Evolutionary conservation across 2,113 vertebrate genomes (phyloP), one percentile per base, ranked within the genome.

Genomic region (Astur gentilis): DNA sequence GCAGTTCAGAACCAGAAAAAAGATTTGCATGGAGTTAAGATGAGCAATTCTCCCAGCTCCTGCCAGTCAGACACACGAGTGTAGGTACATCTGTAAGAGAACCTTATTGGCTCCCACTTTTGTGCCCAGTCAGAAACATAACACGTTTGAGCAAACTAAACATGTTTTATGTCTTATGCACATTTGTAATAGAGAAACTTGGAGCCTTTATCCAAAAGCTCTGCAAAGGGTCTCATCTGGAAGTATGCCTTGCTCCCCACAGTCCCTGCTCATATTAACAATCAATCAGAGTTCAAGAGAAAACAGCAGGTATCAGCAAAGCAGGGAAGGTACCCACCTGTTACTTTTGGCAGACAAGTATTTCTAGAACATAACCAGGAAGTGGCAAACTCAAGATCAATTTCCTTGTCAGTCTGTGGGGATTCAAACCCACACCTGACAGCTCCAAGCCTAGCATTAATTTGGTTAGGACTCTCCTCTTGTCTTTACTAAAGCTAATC

Each of bases 41-140:
- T 1, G 4, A 84, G 44, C 4, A 2, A 27, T 50, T 85, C 29
- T 78, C 26, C 13, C 66, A 83, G 47, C n/a, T 62, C 52, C 47
- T 25, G 20, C 18, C 49, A 54, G 50, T 54, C 45, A 71, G 29
- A 64, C 5, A 61, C 32, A 50, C 0, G 1, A 72, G 7, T 0
- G 23, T 14, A 47, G 19, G 18, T 25, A 25, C 22, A 34, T 44
- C 19, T 49, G 9, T 49, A 38, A 78, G 58, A 50, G 22, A 49
- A 47, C 21, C 29, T 32, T 45, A n/a, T 1, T 55, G 42, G 38
- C 20, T 88, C 36, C 36, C 23, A 45, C 7, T 91, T 88, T 9
- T 52, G 15, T n/a, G 34, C 17, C 21, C 18, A n/a, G 27, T 40
- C 54, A 79, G 54, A 79, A 82, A 57, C 0, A 0, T 27, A 67